Evolutionary conservation across 2,113 vertebrate genomes (phyloP).

Genomic region (Tetraodon nigroviridis): DNA sequence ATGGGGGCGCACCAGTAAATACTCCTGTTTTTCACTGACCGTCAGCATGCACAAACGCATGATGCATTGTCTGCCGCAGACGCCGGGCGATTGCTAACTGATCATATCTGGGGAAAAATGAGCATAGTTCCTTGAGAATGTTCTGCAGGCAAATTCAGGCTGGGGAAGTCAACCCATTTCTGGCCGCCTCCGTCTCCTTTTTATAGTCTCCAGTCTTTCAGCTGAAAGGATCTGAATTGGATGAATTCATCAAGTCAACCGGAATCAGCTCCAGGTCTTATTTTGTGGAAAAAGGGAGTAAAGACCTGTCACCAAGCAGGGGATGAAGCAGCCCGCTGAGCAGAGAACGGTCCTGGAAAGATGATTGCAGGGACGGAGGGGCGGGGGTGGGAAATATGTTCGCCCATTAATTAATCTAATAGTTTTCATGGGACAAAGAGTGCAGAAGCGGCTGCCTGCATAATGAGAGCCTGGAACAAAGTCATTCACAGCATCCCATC

Average conservation of each 20-base stretch:
- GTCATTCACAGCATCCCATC: constrained; percentile 50
- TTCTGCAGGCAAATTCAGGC: constrained; percentile 25
- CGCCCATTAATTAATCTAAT: constrained; percentile 71
- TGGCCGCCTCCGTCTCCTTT: background rate
- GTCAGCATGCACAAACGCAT: constrained; percentile 35
- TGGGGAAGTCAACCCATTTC: too few species aligned
- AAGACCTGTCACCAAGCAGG: constrained; percentile 42
- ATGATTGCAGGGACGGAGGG: constrained; percentile 49
- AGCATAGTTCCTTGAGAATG: constrained; percentile 32
- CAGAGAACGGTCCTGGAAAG: constrained; percentile 56
- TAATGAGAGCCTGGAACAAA: constrained; percentile 67
- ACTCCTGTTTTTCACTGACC: constrained; percentile 55
- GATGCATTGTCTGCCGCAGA: constrained; percentile 28
- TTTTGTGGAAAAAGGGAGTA: constrained; percentile 33
- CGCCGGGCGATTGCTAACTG: constrained; percentile 58
- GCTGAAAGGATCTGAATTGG: constrained; percentile 47
- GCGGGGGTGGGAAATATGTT: constrained; percentile 56
- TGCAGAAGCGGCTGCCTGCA: constrained; percentile 54
- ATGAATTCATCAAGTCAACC: constrained; percentile 65
- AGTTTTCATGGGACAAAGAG: constrained; percentile 66
- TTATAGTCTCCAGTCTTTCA: constrained; percentile 41
- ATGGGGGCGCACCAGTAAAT: constrained; percentile 59
- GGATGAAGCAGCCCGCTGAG: constrained; percentile 55
- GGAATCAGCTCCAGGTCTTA: constrained; percentile 67
- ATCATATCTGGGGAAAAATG: constrained; percentile 42